Base-by-base conservation (phyloP, 2,888 invertebrate species). In the Thera britannica region DNA sequence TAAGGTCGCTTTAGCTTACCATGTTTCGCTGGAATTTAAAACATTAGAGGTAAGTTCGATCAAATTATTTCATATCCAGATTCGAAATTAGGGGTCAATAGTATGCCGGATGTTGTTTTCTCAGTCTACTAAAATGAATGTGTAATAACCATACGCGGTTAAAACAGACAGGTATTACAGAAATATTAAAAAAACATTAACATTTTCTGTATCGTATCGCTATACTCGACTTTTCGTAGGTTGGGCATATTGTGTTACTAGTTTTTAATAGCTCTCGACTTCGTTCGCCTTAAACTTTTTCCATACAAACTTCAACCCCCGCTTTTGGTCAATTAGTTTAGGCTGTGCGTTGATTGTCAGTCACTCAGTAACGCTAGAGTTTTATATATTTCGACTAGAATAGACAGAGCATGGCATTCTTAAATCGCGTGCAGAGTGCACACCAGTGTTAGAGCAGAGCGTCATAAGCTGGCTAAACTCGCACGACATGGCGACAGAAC, bases 81-180 rank as follows among this genome's bases (percentile, higher is more conserved):
- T 66, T 60, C 72, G 70, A 71, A 75, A 77, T 75, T 76, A 75
- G 76, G 78, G 82, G 80, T 85, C 82, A 82, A 80, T 79, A 79
- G 74, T 79, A 79, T 44, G n/a, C 80, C 79, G 79, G 79, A 78
- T 80, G 70, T 79, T 77, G 71, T 77, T 69, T 74, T 75, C 34
- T 7, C 41, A 34, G 52, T 62, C 65, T 69, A 56, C 51, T 63
- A 67, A 66, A 34, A 63, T 12, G 46, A 62, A 11, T 35, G 35
- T 35, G 35, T 8, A 34, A 23, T 57, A 44, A 23, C 56, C n/a
- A 56, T 52, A 52, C 8, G 9, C 7, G 7, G 41, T 5, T 7
- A 41, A 41, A 1, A 9, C 44, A 46, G 9, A 46, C 44, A 46
- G 41, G 41, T 41, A 41, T 41, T 41, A 7, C 41, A 41, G 44